phyloP scores from a whole-genome alignment of 2,113 vertebrate genomes.

The Parus major region DNA sequence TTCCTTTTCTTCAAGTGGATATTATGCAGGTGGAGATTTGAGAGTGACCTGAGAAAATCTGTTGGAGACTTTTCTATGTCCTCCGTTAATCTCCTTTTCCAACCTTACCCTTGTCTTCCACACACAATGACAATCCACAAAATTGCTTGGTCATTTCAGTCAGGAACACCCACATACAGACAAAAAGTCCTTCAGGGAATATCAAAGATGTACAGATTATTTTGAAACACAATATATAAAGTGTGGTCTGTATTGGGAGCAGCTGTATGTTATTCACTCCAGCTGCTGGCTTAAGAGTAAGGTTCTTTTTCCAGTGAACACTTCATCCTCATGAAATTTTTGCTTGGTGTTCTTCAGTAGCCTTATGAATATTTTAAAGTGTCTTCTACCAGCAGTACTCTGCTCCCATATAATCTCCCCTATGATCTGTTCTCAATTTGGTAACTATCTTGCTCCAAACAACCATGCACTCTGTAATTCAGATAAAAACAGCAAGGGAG shows the following conservation, averaged over 20 bases:
- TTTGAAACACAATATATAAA: not conserved
- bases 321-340: not conserved
- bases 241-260: not conserved
- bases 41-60: not conserved
- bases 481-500: not conserved
- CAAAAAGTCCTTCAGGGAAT: not conserved
- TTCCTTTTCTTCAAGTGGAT: not conserved
- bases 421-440: not conserved
- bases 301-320: not conserved
- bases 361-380: conserved; percentile 28
- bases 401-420: not conserved
- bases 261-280: not conserved
- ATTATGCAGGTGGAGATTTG: not conserved
- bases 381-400: not conserved
- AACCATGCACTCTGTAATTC: not conserved
- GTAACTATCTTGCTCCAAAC: not conserved
- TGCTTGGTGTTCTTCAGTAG: not conserved
- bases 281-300: not conserved
- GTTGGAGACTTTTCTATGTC: not conserved
- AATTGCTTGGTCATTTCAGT: not conserved
- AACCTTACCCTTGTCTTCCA: not conserved
- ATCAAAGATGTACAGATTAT: not conserved
- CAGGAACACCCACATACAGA: not conserved
- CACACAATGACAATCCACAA: not conserved
- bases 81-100: not conserved